Evolutionary conservation across 2,113 vertebrate genomes (phyloP).

Genomic region (Sander vitreus): DNA sequence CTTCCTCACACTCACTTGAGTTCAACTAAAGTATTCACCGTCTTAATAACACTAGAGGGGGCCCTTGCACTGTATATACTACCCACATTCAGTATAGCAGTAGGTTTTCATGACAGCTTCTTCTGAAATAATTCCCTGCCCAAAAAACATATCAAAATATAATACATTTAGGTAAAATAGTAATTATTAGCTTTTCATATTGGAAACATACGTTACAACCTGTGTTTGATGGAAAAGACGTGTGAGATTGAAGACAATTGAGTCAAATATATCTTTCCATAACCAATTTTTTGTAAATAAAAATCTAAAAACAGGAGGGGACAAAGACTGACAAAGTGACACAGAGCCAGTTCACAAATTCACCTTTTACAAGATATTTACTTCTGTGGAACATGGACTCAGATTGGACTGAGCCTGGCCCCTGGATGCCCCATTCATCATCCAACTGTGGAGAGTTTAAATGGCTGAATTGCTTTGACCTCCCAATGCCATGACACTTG

Average conservation of each 20-base stretch:
- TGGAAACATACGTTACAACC: no score
- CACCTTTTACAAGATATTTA: no score
- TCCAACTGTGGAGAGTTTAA: not conserved
- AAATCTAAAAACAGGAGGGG: no score
- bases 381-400: not conserved
- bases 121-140: not conserved
- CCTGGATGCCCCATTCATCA: not conserved
- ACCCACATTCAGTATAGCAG: not conserved
- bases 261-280: no score
- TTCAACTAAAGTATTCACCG: not conserved
- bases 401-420: not conserved
- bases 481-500: not conserved
- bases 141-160: not conserved
- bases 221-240: no score
- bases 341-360: not conserved
- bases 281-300: no score
- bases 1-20: not conserved
- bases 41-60: conserved; percentile 35
- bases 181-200: no score
- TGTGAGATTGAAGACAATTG: no score
- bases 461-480: conserved; percentile 19
- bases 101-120: not conserved
- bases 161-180: no score
- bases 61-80: not conserved
- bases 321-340: not conserved